Percentiles rank a stretch among this genome's conserved stretches.
Evolutionary conservation across 2,113 vertebrate genomes (phyloP).

Genomic region (Apteryx mantelli): DNA sequence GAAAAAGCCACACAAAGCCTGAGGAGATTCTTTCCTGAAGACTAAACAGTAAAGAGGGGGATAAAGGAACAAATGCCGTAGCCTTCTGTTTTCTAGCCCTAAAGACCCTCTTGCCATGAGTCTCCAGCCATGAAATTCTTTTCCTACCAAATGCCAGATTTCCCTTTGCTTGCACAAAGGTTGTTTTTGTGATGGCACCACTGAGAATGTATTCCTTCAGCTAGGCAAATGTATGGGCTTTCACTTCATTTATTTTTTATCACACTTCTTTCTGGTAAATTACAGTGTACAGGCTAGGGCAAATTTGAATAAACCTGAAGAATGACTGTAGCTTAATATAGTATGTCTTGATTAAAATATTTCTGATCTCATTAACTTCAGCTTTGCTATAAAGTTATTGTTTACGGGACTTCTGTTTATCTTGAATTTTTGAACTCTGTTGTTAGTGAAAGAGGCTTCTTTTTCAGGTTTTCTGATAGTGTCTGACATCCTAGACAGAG

Average conservation of each 20-base stretch:
- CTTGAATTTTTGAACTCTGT: neutral
- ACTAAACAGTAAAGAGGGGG: neutral
- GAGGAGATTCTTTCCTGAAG: neutral
- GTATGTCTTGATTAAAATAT: neutral
- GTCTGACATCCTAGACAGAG: neutral
- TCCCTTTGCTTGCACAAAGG: neutral
- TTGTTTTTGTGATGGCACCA: neutral
- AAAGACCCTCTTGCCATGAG: neutral
- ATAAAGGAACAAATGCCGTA: neutral
- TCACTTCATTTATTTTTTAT: neutral
- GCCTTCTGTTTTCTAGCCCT: neutral
- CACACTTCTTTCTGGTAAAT: neutral
- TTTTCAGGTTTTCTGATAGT: neutral
- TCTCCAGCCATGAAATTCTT: neutral
- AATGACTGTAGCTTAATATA: neutral
- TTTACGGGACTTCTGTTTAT: neutral
- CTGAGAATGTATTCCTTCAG: neutral
- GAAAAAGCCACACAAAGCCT: constrained; percentile 3
- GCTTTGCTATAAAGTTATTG: neutral
- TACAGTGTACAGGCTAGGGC: neutral
- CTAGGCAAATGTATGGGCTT: neutral
- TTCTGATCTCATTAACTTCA: neutral
- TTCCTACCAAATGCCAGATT: neutral
- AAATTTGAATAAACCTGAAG: neutral
- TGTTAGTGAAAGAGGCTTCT: neutral